phyloP scores from a whole-genome alignment of 1,140 invertebrate species.

The Wasmannia auropunctata region DNA sequence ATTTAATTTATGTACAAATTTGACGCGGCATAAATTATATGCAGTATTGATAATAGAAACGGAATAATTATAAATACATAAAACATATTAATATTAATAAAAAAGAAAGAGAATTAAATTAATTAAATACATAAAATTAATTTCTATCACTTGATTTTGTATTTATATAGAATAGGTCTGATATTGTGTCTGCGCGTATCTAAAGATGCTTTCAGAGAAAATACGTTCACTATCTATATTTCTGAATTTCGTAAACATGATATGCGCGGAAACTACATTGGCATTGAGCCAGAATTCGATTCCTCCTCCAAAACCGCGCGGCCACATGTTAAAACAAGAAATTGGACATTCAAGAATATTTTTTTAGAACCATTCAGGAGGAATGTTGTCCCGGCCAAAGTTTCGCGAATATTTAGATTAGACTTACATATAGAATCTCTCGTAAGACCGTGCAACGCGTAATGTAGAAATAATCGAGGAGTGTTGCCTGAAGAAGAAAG shows the following conservation, averaged over 20 bases:
- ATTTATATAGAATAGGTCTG: background rate
- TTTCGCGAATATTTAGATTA: background rate
- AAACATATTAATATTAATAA: too few relatives aligned
- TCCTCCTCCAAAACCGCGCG: background rate
- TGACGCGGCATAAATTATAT: too few relatives aligned
- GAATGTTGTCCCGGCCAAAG: background rate
- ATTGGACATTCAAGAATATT: conserved; percentile 4
- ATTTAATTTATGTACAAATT: too few relatives aligned
- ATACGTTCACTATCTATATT: conserved; percentile 24
- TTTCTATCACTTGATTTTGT: background rate
- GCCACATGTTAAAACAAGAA: conserved; percentile 2
- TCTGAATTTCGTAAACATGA: conserved; percentile 50
- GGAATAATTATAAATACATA: too few relatives aligned
- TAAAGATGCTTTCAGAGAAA: conserved; percentile 30
- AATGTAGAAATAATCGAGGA: background rate
- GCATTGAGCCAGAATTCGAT: conserved; percentile 42
- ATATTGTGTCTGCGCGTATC: background rate
- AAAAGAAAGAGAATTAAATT: too few relatives aligned
- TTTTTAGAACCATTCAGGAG: background rate
- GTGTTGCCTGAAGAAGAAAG: conserved; percentile 28
- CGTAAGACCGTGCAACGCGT: background rate
- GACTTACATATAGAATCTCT: background rate
- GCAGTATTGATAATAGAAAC: too few relatives aligned
- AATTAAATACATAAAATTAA: background rate
- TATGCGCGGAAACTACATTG: conserved; percentile 20